These are phyloP conservation scores for Hypomecis punctinalis DNA, from an alignment of 2,888 invertebrate species.

Conservation along the genomic window DNA sequence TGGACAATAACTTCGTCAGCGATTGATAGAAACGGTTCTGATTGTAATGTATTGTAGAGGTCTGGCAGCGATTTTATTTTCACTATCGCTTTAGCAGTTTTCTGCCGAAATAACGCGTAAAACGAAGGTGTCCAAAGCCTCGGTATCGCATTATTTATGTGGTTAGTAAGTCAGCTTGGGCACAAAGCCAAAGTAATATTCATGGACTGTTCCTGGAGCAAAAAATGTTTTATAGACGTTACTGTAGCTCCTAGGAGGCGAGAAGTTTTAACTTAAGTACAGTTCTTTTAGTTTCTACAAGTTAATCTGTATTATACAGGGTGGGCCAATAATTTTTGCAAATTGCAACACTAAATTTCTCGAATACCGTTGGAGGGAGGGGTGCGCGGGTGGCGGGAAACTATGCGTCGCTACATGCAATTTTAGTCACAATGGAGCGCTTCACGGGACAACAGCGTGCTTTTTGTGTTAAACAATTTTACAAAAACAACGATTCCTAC, in stretches of 20 bases:
- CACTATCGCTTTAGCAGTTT: conserved; percentile 32
- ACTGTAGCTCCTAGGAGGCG: conserved; percentile 13
- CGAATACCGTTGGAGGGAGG: too few relatives aligned
- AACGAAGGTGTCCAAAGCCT: conserved; percentile 16
- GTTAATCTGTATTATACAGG: conserved; percentile 7
- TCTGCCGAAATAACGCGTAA: conserved; percentile 12
- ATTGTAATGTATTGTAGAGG: conserved; percentile 43
- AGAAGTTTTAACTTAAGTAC: conserved; percentile 14
- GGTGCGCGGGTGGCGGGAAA: too few relatives aligned
- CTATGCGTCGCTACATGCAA: too few relatives aligned
- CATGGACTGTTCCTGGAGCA: conserved; percentile 19
- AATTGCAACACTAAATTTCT: too few relatives aligned
- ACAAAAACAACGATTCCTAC: too few relatives aligned
- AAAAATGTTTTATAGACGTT: conserved; percentile 23
- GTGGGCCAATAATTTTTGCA: too few relatives aligned
- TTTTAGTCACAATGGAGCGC: too few relatives aligned
- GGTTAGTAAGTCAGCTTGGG: conserved; percentile 27
- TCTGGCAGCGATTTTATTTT: conserved; percentile 37
- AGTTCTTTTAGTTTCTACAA: conserved; percentile 13
- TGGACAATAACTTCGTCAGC: conserved; percentile 47
- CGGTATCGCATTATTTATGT: conserved; percentile 23
- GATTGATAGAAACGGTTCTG: conserved; percentile 43
- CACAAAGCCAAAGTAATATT: conserved; percentile 33
- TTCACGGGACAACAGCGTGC: too few relatives aligned
- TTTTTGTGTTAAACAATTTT: too few relatives aligned